Percentiles rank a stretch among this genome's conserved stretches.
Evolutionary conservation across 2,113 vertebrate genomes (phyloP).

Genomic region (Gopherus evgoodei): DNA sequence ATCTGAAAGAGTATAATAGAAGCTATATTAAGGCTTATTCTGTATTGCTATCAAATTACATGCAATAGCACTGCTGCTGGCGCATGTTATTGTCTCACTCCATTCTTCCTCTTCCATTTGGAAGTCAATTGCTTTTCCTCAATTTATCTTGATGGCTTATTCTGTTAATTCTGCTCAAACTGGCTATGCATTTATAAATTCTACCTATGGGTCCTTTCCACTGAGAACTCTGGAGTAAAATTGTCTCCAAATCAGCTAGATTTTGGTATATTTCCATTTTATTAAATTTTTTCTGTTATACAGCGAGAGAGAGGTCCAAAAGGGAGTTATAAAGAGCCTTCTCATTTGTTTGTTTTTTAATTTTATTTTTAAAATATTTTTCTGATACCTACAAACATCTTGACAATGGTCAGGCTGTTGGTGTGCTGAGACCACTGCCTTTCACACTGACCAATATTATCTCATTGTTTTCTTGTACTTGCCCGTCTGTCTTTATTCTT

Average conservation of each 20-base stretch:
- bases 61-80: slow-evolving; percentile 13
- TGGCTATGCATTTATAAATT: neutral
- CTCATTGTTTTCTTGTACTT: neutral
- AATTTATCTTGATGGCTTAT: slow-evolving; percentile 4
- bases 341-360: neutral
- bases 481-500: neutral
- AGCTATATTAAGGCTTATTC: slow-evolving; percentile 69
- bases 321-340: neutral
- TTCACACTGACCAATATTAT: neutral
- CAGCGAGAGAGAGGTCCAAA: neutral
- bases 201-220: neutral
- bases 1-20: slow-evolving; percentile 65
- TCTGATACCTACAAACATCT: neutral
- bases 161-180: slow-evolving; percentile 13
- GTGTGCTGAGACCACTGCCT: neutral
- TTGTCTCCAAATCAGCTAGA: neutral
- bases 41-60: slow-evolving; percentile 57
- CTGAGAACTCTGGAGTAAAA: neutral
- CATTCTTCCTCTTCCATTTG: slow-evolving; percentile 24
- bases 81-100: slow-evolving; percentile 7
- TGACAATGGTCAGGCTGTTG: neutral
- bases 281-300: neutral
- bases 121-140: slow-evolving; percentile 16
- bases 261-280: neutral
- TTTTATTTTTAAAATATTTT: neutral